A percentile compares a stretch with the other conserved stretches of the same genome.
Conservation (phyloP, 2,888 invertebrate genomes). For the Sinotaia quadrata region DNA sequence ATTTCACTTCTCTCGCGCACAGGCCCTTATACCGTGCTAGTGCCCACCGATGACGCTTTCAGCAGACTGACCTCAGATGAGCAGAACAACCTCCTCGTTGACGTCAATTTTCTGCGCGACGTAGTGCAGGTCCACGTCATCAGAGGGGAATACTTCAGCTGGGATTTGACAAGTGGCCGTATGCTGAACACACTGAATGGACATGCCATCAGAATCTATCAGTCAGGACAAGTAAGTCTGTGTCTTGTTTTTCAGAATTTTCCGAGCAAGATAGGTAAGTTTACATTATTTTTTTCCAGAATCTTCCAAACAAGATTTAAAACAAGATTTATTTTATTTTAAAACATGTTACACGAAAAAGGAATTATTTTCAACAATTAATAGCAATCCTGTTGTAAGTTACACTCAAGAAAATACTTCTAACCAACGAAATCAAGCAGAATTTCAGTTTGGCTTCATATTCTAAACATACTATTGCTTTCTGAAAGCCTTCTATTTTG, state of each 20-base stretch:
- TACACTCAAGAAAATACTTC: no score
- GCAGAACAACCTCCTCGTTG: slow-evolving; percentile 38
- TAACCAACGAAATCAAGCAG: no score
- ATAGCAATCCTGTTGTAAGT: no score
- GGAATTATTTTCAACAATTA: no score
- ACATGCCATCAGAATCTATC: slow-evolving; percentile 43
- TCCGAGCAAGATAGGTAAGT: slow-evolving; percentile 30
- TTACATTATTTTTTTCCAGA: not conserved
- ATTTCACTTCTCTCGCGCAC: no score
- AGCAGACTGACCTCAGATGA: slow-evolving; percentile 67
- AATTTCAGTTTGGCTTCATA: no score
- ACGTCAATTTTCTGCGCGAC: slow-evolving; percentile 48
- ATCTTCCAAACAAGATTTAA: no score
- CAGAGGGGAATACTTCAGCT: slow-evolving; percentile 50
- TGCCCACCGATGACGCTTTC: slow-evolving; percentile 81
- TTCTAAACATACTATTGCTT: no score
- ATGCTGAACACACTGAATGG: slow-evolving; percentile 43
- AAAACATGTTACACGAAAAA: no score
- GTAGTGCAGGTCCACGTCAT: slow-evolving; percentile 54
- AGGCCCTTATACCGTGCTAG: slow-evolving; percentile 78
- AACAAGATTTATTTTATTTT: no score
- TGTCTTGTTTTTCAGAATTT: no score
- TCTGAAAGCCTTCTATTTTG: no score
- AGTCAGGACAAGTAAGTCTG: slow-evolving; percentile 39
- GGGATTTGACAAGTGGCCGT: slow-evolving; percentile 47